A percentile compares a stretch with the other conserved stretches of the same genome.
Evolutionary conservation across 1,140 invertebrate genomes (phyloP).

Genomic region (Apis laboriosa): DNA sequence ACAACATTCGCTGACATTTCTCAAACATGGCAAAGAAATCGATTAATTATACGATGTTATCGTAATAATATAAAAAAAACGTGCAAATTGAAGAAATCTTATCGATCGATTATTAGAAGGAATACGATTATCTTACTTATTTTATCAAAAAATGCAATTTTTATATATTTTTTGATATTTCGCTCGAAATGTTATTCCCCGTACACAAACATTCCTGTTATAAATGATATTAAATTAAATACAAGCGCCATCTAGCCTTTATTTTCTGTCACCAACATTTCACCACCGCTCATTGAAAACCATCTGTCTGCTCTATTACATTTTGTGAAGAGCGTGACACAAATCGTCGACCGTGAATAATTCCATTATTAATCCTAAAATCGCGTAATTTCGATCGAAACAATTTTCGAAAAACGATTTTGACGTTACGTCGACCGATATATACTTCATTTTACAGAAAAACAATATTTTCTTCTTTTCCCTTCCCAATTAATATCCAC

Average conservation of each 20-base stretch:
- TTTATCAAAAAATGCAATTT: background rate
- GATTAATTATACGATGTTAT: too few relatives aligned
- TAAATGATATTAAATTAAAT: background rate
- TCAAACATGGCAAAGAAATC: too few relatives aligned
- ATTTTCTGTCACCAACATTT: background rate
- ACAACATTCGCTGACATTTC: too few relatives aligned
- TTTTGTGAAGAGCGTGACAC: background rate
- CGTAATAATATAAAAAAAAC: too few relatives aligned
- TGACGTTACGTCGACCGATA: background rate
- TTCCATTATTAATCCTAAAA: background rate
- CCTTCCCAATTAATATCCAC: background rate
- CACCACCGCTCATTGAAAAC: background rate
- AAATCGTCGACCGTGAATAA: background rate
- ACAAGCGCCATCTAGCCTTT: background rate
- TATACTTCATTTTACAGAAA: background rate
- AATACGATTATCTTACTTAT: background rate
- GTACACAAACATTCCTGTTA: conserved; percentile 33
- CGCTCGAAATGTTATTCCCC: too few relatives aligned
- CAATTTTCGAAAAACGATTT: background rate
- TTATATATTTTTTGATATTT: too few relatives aligned
- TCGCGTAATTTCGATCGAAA: background rate
- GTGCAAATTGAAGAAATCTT: too few relatives aligned
- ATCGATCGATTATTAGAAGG: too few relatives aligned
- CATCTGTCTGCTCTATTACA: background rate
- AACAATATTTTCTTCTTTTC: background rate